These are phyloP conservation scores for Apodemus speciosus DNA, from an alignment of 2,113 vertebrate species.

Conservation along the genomic window DNA sequence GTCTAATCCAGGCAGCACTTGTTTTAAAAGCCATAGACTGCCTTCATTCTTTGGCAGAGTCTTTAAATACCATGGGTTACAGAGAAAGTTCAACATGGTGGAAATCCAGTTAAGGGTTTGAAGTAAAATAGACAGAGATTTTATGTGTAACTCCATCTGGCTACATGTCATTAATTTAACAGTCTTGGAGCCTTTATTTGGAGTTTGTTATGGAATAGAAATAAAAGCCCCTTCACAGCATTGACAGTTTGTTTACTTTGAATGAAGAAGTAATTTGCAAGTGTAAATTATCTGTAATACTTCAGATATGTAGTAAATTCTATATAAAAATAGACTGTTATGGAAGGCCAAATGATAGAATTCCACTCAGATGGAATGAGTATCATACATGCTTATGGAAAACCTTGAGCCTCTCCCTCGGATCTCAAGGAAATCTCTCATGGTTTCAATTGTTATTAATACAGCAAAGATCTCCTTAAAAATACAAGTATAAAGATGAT, in stretches of 20 bases:
- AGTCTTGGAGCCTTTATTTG: not conserved
- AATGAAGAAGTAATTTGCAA: not conserved
- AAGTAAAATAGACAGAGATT: not conserved
- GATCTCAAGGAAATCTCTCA: not conserved
- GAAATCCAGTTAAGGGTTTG: not conserved
- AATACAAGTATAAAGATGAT: not conserved
- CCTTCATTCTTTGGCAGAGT: not conserved
- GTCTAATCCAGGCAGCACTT: not conserved
- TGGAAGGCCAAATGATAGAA: not conserved
- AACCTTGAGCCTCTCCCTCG: not conserved
- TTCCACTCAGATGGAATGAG: not conserved
- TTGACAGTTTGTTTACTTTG: not conserved
- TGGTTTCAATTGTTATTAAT: not conserved
- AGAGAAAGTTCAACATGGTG: not conserved
- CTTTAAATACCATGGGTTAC: not conserved
- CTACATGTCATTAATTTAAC: not conserved
- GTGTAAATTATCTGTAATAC: not conserved
- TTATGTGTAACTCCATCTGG: not conserved
- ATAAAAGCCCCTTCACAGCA: not conserved
- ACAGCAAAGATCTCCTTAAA: not conserved
- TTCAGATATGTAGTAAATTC: not conserved
- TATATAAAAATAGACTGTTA: not conserved
- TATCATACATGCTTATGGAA: not conserved
- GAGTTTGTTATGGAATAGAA: not conserved
- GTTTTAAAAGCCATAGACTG: not conserved